Percentiles rank a stretch among this genome's conserved stretches.
These are phyloP conservation scores for Alcedo atthis DNA, from an alignment of 2,797 vertebrate species.

Conservation along the genomic window DNA sequence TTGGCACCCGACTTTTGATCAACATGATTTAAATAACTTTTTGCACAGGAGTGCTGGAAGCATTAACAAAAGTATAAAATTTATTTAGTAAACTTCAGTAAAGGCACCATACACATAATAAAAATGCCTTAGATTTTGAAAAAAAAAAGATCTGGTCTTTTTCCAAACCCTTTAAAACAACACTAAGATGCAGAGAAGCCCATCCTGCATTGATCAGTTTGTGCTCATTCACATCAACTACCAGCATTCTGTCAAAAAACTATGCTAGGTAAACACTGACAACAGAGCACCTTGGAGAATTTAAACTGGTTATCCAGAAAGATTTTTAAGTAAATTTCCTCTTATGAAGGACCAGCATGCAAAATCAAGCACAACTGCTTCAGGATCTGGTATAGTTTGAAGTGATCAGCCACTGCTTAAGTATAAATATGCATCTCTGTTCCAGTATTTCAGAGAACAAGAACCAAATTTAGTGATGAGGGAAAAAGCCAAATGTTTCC, in stretches of 20 bases:
- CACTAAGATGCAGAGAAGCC: neutral
- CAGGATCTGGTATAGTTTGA: neutral
- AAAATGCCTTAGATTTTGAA: neutral
- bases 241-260: neutral
- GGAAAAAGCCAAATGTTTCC: neutral
- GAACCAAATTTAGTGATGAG: neutral
- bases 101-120: neutral
- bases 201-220: neutral
- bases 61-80: neutral
- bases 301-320: neutral
- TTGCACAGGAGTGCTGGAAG: neutral
- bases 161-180: neutral
- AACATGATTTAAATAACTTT: neutral
- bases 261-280: neutral
- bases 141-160: neutral
- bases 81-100: neutral
- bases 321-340: neutral
- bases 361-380: neutral
- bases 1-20: neutral
- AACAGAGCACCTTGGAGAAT: neutral
- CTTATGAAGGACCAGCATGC: neutral
- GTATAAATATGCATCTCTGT: neutral
- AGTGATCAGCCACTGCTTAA: neutral
- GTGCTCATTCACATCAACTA: neutral
- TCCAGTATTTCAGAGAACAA: neutral